Percentiles rank a stretch among this genome's conserved stretches.
Evolutionary conservation across 2,113 vertebrate genomes (phyloP).

Genomic region (Macaca fascicularis): DNA sequence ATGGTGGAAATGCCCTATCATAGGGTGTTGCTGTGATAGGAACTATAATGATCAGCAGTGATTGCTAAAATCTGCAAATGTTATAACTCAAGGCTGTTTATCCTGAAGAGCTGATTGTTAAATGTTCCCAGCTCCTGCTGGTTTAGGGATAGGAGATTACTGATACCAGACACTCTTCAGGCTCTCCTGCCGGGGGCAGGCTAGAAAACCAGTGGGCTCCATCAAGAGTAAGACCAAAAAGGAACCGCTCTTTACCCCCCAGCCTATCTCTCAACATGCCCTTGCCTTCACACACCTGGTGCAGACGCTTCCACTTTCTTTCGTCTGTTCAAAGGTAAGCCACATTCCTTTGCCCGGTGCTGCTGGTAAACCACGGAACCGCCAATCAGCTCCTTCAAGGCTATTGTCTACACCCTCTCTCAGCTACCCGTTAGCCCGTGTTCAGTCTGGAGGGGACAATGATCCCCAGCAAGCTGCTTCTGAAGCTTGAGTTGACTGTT

Average conservation of each 20-base stretch:
- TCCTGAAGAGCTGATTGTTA: neutral
- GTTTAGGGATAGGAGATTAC: neutral
- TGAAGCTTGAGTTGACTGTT: neutral
- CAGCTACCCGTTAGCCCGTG: neutral
- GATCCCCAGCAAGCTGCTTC: neutral
- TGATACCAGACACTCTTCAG: neutral
- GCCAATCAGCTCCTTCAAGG: neutral
- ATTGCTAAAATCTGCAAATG: neutral
- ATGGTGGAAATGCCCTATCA: fast-evolving
- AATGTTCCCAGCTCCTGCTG: neutral
- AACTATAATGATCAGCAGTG: fast-evolving
- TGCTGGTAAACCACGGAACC: neutral
- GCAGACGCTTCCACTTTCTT: neutral
- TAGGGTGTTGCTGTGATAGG: fast-evolving
- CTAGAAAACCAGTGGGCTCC: neutral
- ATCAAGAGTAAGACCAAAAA: neutral
- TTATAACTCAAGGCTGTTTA: too few species aligned
- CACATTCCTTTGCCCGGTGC: too few species aligned
- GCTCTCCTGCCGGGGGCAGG: neutral
- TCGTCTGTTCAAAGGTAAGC: neutral
- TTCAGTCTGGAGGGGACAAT: neutral
- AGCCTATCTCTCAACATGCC: neutral
- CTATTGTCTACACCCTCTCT: neutral
- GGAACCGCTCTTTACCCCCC: neutral
- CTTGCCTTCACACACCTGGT: neutral